Evolutionary conservation across 2,113 vertebrate species (phyloP), one percentile per base, ranked within the genome.

Genomic region (Misgurnus anguillicaudatus): DNA sequence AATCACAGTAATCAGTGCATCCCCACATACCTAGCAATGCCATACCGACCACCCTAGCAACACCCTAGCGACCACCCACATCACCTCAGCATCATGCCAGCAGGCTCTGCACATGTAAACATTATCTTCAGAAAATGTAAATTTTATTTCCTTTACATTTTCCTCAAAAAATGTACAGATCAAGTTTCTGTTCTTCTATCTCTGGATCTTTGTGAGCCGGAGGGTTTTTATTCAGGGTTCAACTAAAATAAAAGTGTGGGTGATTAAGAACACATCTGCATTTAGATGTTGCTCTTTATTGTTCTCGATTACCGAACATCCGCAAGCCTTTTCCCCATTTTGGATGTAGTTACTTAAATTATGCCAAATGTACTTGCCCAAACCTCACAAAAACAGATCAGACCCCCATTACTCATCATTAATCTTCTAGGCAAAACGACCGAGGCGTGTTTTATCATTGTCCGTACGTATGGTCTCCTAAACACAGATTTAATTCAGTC

Each of bases 401-500:
- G 39, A 42, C 53, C 38, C 39, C 69, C 21, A 19, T 72, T 36
- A 72, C 42, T 72, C 69, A 72, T 41, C 53, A 58, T 72, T 21
- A 72, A 72, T 72, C 69, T 39, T 72, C 53, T 58, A 36, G 51
- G 69, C 69, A 72, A 55, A 58, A 41, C 24, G 69, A 72, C n/a
- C 21, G 53, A 72, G 36, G 69, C 69, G n/a, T 72, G 69, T 58
- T 72, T 58, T 58, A 21, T 58, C 36, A 72, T 39, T 42, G 70
- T 58, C 70, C 53, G 0, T 14, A 60, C 4, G 38, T 11, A 72
- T 3, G 70, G 38, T 41, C 11, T 38, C 19, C 53, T n/a, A 72
- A 72, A 71, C 68, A 71, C 55, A 71, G 68, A 71, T 36, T 38
- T 71, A 57, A 72, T 72, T 57, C 53, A 41, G 70, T 67, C 39